Base-by-base conservation (phyloP, 2,888 invertebrate species). In the Eilema caniola region DNA sequence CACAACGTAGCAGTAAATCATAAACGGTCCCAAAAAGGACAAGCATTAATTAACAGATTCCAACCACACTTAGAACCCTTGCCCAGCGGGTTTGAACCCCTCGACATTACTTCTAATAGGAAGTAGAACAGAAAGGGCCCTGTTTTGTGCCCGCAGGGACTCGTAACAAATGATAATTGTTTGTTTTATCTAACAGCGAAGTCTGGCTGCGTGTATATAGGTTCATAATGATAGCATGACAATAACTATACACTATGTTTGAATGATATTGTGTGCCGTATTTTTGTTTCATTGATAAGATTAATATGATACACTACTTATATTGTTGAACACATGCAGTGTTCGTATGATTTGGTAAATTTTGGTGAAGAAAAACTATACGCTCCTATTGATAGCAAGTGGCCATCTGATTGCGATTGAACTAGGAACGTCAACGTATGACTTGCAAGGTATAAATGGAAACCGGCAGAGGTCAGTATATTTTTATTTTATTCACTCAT, bases 181-280 rank as follows among this genome's bases (percentile, higher is more conserved):
- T 71, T 61, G 37, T 64, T 64, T 78, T 78, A 79, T 78, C 81
- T 78, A 77, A 71, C 71, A 61, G 37, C 68, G 70, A 10, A 24
- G 59, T 12, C 37, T 62, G 62, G 20, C 62, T 41, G 62, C 62
- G 24, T 24, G 23, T 20, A 59, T 59, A 67, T 67, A 67, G 60
- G 31, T 47, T 60, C 16, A 16, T 20, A 24, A 59, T 23, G 37
- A 57, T 28, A 28, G 5, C 31, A 57, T 59, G 10, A 37, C 33
- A 37, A 37, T 37, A 56, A 66, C 56, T 56, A 37, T 37, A 10
- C 12, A 4, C 3, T 62, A 25, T 62, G 33, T 16, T 24, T 24
- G 5, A 53, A 0, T 53, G 53, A 53, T 53, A 53, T 20, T 47
- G 47, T n/a, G 53, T 53, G 4, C n/a, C n/a, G 10, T 53, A n/a